Evolutionary conservation across 1,140 invertebrate species (phyloP), one percentile per base, ranked within the genome.

Genomic region (Aphelinus atriplicis): DNA sequence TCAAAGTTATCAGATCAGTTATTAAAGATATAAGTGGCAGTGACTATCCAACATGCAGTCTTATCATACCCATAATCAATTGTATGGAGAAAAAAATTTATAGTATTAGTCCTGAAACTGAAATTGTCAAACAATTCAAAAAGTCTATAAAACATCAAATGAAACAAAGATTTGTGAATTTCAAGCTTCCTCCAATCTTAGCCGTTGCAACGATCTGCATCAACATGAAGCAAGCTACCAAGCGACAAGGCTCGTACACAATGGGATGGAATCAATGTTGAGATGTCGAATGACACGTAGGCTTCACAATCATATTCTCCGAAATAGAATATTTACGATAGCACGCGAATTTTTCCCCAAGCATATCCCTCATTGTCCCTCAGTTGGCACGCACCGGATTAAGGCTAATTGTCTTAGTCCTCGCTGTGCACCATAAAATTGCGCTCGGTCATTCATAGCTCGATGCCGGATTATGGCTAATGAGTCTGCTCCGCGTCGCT

Each of bases 11-110:
- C 65, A 70, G 75, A 58, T 76, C 76, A 64, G 73, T 81, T 55
- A 83, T 79, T 61, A 80, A 73, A 71, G 80, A 82, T 77, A 69
- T 82, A 66, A 83, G 75, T 3, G 80, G 71, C 68, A 79, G 83
- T 79, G 73, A 80, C 43, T 85, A 81, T 79, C 80, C 80, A 68
- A 82, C 81, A 72, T 69, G 78, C 60, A 60, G 45, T 10, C 85
- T 83, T 70, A 64, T 85, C 2, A 86, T 87, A 62, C 84, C 85
- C 50, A 77, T 62, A 3, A 77, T 87, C 2, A 81, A 81, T 65
- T 86, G 84, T 76, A 73, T 86, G 46, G 48, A 81, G 5, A 7
- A 71, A 48, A 62, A n/a, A 26, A 64, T 46, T 43, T 45, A 57
- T 10, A 47, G 47, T 42, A 10, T 57, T 43, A 5, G 2, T 5